A percentile compares a stretch with the other conserved stretches of the same genome.
Evolutionary conservation across 1,140 invertebrate species (phyloP).

Genomic region (Bombus huntii): DNA sequence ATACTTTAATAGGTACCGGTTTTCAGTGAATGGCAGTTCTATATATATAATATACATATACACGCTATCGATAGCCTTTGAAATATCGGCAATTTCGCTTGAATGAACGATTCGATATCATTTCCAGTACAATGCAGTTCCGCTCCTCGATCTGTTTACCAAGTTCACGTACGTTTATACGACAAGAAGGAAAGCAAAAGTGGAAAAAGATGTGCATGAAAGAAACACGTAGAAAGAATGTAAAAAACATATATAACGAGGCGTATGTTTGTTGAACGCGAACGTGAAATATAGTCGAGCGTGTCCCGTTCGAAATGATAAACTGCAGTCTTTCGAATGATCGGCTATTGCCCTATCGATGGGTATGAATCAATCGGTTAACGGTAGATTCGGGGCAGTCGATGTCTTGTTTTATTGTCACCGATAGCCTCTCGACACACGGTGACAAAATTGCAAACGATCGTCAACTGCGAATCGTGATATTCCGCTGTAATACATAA

Average conservation of each 20-base stretch:
- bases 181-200: neutral
- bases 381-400: neutral
- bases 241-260: too few relatives aligned
- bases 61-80: neutral
- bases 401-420: neutral
- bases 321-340: constrained; percentile 7
- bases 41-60: neutral
- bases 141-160: neutral
- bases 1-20: neutral
- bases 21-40: neutral
- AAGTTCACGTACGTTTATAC: neutral
- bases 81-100: neutral
- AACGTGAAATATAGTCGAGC: neutral
- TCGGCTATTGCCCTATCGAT: constrained; percentile 23
- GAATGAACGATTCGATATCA: constrained; percentile 1
- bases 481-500: neutral
- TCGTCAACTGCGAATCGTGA: neutral
- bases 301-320: constrained; percentile 10
- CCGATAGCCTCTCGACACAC: neutral
- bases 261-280: neutral
- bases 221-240: neutral
- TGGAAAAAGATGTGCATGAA: neutral
- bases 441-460: neutral
- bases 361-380: constrained; percentile 24
- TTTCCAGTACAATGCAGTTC: neutral